Evolutionary conservation across 2,113 vertebrate species (phyloP), one percentile per base, ranked within the genome.

Genomic region (Ochotona curzoniae): DNA sequence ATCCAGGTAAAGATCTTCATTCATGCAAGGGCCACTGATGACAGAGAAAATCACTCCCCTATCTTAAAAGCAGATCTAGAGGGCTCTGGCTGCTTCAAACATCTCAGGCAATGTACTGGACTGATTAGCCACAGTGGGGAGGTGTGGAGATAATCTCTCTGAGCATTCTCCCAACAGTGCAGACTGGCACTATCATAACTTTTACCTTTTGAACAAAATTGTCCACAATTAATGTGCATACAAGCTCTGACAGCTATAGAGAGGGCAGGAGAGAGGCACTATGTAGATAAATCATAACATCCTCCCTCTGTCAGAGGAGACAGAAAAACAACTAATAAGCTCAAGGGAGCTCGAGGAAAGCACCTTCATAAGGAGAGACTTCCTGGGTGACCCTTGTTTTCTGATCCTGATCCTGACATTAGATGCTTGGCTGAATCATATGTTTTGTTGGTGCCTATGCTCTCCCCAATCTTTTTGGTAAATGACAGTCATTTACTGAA

Each of bases 121-220:
- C 51, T 89, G 75, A 95, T 89, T 73, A 73, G 32, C 64, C 66
- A 83, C 11, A 47, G 67, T 49, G 61, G 47, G 87, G 66, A 63
- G 23, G 23, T 51, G 5, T 28, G 38, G 76, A 66, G 13, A 30
- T 86, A 57, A 83, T 86, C 14, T 25, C 5, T 63, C 35, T 85
- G 79, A n/a, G 83, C 60, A 57, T 69, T 73, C 67, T 89, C 63
- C 47, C 7, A 28, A 54, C 23, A 54, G 63, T 51, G 51, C 63
- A 49, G 13, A 67, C 32, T 86, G 25, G 54, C 75, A 38, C 61
- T 81, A 9, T 87, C 30, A 2, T 78, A 26, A 70, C 44, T 89
- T 91, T 47, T 84, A 51, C 49, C 51, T 91, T 57, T 83, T 7
- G 60, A 75, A 74, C 18, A 74, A 66, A 32, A 63, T 82, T 91